phyloP scores from a whole-genome alignment of 2,888 invertebrate genomes.

The Cyclophora punctaria region DNA sequence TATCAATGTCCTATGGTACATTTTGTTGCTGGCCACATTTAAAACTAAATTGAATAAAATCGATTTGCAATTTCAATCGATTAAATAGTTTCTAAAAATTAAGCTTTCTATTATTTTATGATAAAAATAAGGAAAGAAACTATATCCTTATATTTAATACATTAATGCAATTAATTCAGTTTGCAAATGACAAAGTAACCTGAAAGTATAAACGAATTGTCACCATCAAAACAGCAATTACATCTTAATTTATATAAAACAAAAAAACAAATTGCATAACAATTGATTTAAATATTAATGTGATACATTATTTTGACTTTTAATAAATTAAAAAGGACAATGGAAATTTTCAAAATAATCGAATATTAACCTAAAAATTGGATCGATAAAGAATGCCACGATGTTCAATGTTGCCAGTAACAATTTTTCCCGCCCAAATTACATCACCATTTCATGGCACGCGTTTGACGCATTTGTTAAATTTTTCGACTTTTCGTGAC shows the following conservation, averaged over 20 bases:
- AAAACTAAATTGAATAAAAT: too few relatives aligned
- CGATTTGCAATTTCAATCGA: background rate
- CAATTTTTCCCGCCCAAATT: slow-evolving; percentile 39
- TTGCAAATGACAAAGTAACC: background rate
- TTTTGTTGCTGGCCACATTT: background rate
- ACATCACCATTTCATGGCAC: slow-evolving; percentile 72
- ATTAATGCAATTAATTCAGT: background rate
- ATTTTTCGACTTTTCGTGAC: slow-evolving; percentile 73
- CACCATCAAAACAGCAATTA: too few relatives aligned
- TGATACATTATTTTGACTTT: too few relatives aligned
- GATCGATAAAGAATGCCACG: slow-evolving; percentile 4
- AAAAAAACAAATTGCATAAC: too few relatives aligned
- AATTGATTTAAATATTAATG: too few relatives aligned
- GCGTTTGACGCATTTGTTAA: slow-evolving; percentile 60
- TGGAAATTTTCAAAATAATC: background rate
- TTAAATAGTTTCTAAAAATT: background rate
- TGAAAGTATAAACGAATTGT: background rate
- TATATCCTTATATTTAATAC: background rate
- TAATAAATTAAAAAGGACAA: too few relatives aligned
- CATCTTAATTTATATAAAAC: too few relatives aligned
- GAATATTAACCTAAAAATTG: background rate
- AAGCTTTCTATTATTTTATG: background rate
- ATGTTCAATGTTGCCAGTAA: slow-evolving; percentile 43
- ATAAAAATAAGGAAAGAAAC: background rate
- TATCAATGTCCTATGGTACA: background rate